Base-by-base conservation (phyloP, 2,888 invertebrate genomes). In the Taphrorychus bicolor region DNA sequence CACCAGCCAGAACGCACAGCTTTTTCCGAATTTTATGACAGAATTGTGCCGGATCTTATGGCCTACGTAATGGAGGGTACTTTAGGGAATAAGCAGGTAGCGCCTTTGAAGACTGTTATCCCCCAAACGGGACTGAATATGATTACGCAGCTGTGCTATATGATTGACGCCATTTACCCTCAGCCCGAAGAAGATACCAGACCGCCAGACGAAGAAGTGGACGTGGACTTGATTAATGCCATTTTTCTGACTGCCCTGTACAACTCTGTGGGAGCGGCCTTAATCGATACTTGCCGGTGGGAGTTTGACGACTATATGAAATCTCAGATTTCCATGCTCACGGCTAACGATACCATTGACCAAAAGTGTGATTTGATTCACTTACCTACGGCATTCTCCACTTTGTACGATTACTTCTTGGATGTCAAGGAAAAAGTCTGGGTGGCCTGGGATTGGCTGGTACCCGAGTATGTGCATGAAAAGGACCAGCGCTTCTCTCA, bases 111-210 rank as follows among this genome's bases (percentile, higher is more conserved):
- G 81, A 89, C 90, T 21, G 92, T 96, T 49, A 89, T 96, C 24
- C 90, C 91, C 11, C 93, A 94, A 80, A 95, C 95, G 0, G 89
- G 90, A 49, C 84, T 97, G 0, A 96, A 96, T 81, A 87, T 97
- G 91, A 91, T 95, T 2, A 87, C 88, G 1, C 97, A 97, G 80
- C 84, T 97, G 16, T 91, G 94, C 78, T 87, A 87, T 75, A 89
- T 94, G 84, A 88, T 94, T 63, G 93, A 93, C 74, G 89, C 91
- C 0, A 83, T 94, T 21, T 82, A 88, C 76, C 87, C 88, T 0
- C 75, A 80, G 65, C 60, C 67, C 3, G 60, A 58, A 0, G 77
- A 78, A 70, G 84, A 86, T 77, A 80, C 75, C n/a, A 84, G 85
- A 0, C 83, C 85, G 59, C 80, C 81, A 7, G 79, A 79, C 24